Evolutionary conservation across 1,140 invertebrate species (phyloP), one percentile per base, ranked within the genome.

Genomic region (Magallana ariakensis): DNA sequence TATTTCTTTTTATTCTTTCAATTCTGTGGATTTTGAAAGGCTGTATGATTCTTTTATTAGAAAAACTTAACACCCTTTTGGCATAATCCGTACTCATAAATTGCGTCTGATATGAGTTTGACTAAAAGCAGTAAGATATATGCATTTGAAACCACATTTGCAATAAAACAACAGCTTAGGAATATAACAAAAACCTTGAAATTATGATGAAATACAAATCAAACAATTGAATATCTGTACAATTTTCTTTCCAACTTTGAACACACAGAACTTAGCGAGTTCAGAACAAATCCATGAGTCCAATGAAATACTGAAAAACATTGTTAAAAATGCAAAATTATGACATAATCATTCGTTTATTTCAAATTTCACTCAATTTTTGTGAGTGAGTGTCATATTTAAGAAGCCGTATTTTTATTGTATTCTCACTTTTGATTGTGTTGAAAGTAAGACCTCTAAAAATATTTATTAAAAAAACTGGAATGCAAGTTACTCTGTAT

Each of bases 11-110:
- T 75, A 75, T 26, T 26, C 22, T 26, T 75, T 26, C 26, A 75
- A 62, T 13, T 75, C 66, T 75, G 22, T 75, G 22, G 19, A 22
- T 75, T 75, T 75, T 26, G 33, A 75, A 75, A 46, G 33, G 11
- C 22, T 75, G 66, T 75, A 26, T 75, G 66, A 75, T 75, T 70
- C 11, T 75, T 75, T 46, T 26, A 75, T 75, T 26, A 19, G 2
- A 75, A 26, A 75, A 26, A 13, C 13, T 13, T 75, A 75, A 75
- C 66, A 75, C 66, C 66, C 33, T 26, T 75, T 75, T 33, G 66
- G 66, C 22, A 75, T 75, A 75, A 75, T 75, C 66, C 15, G 22
- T 10, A 26, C 15, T 26, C 66, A 75, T 75, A 75, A 75, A 75
- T 75, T 75, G 22, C 66, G 33, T 75, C 66, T 75, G 66, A n/a